These are phyloP conservation scores for Drosophila navojoa DNA, from an alignment of 1,140 invertebrate genomes.

Conservation along the genomic window DNA sequence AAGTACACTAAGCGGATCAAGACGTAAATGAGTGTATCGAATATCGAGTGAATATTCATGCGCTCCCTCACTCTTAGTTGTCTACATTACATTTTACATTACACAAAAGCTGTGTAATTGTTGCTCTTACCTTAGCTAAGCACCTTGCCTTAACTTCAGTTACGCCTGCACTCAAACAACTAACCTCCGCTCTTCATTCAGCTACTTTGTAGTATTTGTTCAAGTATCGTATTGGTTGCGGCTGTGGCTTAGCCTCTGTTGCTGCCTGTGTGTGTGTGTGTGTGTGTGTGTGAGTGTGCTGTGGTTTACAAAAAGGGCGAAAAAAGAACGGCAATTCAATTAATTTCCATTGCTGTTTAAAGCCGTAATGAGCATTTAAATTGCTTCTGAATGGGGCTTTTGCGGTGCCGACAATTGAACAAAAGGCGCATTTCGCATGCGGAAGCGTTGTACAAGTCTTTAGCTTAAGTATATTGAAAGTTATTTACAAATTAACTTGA, in stretches of 20 bases:
- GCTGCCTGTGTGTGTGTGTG: constrained; percentile 28
- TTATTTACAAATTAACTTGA: constrained; percentile 65
- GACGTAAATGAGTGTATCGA: constrained; percentile 59
- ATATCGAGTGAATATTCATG: constrained; percentile 41
- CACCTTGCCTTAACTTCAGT: constrained; percentile 28
- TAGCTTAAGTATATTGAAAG: constrained; percentile 50
- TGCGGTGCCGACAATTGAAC: constrained; percentile 69
- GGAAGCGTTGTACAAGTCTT: background rate
- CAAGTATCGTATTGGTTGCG: constrained; percentile 80
- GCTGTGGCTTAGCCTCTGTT: constrained; percentile 67
- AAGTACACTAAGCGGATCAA: constrained; percentile 79
- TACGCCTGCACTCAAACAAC: constrained; percentile 8
- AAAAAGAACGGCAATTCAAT: constrained; percentile 66
- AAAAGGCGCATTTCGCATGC: constrained; percentile 64
- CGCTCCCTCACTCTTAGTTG: constrained; percentile 40
- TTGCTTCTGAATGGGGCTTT: constrained; percentile 74
- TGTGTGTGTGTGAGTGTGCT: constrained; percentile 25
- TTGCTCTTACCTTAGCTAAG: constrained; percentile 61
- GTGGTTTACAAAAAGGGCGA: constrained; percentile 37
- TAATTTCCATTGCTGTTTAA: constrained; percentile 78
- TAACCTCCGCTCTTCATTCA: constrained; percentile 17
- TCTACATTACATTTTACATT: constrained; percentile 55
- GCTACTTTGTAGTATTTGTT: constrained; percentile 61
- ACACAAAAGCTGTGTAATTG: constrained; percentile 68
- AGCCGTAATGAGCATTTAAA: constrained; percentile 81